Base-by-base conservation (phyloP, 2,797 vertebrate genomes). In the Tokudaia muenninki region DNA sequence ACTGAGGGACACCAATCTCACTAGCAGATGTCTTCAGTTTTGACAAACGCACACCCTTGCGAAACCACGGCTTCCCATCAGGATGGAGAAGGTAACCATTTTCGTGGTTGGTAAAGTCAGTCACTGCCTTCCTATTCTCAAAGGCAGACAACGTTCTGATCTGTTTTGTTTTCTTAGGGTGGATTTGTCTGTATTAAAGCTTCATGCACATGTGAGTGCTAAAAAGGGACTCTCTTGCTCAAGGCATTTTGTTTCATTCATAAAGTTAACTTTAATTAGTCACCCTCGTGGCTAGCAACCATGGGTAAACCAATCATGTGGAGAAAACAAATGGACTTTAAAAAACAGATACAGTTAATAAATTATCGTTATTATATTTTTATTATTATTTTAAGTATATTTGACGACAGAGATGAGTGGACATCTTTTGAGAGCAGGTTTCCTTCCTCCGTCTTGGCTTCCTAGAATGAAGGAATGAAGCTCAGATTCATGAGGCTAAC, bases 151-250 rank as follows among this genome's bases (percentile, higher is more conserved):
- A 2, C 34, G 9, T 21, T 55, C 34, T 86, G 17, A 34, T 74
- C 22, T 37, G 65, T 41, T 90, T 50, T 34, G 16, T 31, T 79
- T 7, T 70, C 22, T 3, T n/a, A 31, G 63, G 37, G 81, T 87
- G 94, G 57, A 93, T 79, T 94, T 81, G 47, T 78, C 29, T 87
- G 10, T 81, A 31, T 52, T 72, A 7, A 14, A 78, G 65, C 41
- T 70, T 96, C 72, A 92, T 2, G 72, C 77, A 90, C 87, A 86
- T 82, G 52, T 80, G 82, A n/a, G 31, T 34, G 90, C 67, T 22
- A 67, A 47, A 47, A 26, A 16, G 29, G 5, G 21, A 37, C 52
- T 17, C n/a, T 77, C 82, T 79, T 84, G 78, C 84, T 96, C 67
- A 92, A 84, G 83, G 26, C 72, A 52, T 52, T 91, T 91, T 67